Evolutionary conservation across 2,888 invertebrate genomes (phyloP).

Genomic region (Agonopterix heracliana): DNA sequence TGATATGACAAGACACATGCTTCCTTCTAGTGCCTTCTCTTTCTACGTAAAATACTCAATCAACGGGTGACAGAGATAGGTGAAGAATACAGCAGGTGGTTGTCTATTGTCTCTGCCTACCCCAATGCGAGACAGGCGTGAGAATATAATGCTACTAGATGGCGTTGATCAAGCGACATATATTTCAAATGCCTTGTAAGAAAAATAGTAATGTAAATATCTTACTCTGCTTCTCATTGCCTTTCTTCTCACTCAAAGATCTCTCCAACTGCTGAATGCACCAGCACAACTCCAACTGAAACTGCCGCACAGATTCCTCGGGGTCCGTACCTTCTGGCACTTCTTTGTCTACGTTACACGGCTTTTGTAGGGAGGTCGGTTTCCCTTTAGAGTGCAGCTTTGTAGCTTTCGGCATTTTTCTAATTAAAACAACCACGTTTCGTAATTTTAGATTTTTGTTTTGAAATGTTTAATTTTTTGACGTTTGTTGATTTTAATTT

Average conservation of each 20-base stretch:
- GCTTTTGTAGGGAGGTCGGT: slow-evolving; percentile 54
- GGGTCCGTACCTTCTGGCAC: slow-evolving; percentile 36
- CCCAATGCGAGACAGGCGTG: no score
- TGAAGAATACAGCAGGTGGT: no score
- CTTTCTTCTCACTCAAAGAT: slow-evolving; percentile 76
- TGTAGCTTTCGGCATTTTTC: slow-evolving; percentile 60
- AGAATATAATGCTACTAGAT: no score
- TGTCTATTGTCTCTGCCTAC: no score
- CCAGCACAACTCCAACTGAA: slow-evolving; percentile 87
- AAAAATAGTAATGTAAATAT: no score
- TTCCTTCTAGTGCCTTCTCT: no score
- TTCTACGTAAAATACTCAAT: no score
- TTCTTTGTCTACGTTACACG: slow-evolving; percentile 46
- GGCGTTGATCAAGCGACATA: no score
- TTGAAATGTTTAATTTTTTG: slow-evolving; percentile 30
- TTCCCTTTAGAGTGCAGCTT: slow-evolving; percentile 64
- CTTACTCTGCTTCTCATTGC: slow-evolving; percentile 77
- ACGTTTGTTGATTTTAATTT: not conserved
- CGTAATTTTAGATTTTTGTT: slow-evolving; percentile 16
- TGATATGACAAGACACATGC: no score
- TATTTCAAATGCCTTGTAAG: no score
- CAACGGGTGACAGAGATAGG: no score
- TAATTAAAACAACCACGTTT: not conserved
- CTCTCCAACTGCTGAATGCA: slow-evolving; percentile 84
- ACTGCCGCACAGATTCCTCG: slow-evolving; percentile 78